phyloP scores from a whole-genome alignment of 2,888 invertebrate species.

The Eristalis arbustorum region DNA sequence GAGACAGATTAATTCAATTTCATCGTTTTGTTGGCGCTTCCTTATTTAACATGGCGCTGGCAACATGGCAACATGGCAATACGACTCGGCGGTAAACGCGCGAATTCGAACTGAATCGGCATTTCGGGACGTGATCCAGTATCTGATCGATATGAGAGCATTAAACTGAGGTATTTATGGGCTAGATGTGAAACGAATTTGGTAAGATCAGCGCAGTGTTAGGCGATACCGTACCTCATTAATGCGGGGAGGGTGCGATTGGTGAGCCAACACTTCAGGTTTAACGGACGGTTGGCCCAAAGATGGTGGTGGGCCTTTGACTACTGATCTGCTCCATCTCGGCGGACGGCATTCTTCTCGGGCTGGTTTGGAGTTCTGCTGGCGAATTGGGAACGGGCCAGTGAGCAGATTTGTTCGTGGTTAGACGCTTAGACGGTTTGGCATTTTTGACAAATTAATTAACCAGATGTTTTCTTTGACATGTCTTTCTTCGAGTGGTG shows the following conservation, averaged over 20 bases:
- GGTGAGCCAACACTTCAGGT: neutral
- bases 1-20: neutral
- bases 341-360: neutral
- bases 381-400: neutral
- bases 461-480: neutral
- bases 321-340: neutral
- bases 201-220: neutral
- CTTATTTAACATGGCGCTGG: neutral
- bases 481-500: neutral
- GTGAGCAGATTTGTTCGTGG: neutral
- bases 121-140: neutral
- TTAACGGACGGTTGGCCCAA: neutral
- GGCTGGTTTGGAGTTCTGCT: neutral
- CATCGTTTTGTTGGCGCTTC: neutral
- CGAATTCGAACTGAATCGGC: conserved; percentile 1
- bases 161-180: neutral
- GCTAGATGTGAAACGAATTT: neutral
- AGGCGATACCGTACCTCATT: neutral
- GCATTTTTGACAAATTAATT: neutral
- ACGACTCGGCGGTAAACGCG: conserved; percentile 6
- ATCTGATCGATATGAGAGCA: neutral
- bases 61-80: conserved; percentile 19
- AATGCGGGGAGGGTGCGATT: neutral
- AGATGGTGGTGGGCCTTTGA: neutral
- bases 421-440: neutral